phyloP scores from a whole-genome alignment of 2,113 vertebrate genomes.

The Stictonetta naevosa region DNA sequence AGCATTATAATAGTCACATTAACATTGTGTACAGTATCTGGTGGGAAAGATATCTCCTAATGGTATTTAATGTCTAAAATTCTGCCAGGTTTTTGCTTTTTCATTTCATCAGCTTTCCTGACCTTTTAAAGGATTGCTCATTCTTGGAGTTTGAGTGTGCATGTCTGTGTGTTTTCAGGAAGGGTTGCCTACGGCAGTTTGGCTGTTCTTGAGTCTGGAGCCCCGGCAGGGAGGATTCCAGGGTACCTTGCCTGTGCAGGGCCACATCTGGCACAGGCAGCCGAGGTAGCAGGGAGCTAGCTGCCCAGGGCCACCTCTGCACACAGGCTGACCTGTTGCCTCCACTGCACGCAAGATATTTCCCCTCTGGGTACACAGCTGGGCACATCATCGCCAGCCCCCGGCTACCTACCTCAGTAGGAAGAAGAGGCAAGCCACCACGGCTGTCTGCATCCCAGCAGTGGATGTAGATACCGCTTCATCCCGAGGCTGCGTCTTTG shows the following conservation, averaged over 20 bases:
- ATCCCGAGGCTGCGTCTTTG: neutral
- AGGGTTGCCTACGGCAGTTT: neutral
- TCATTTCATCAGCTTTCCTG: neutral
- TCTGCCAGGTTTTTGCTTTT: conserved; percentile 2
- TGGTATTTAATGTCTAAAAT: neutral
- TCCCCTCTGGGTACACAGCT: neutral
- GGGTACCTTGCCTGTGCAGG: neutral
- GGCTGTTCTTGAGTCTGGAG: neutral
- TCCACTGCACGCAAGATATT: neutral
- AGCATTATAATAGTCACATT: neutral
- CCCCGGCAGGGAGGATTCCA: neutral
- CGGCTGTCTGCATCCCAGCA: neutral
- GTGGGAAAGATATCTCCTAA: neutral
- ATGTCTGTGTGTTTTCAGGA: neutral
- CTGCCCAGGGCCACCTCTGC: neutral
- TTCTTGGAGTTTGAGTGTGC: neutral
- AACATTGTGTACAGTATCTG: neutral
- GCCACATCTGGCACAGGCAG: neutral
- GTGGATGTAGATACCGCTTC: neutral
- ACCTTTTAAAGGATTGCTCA: neutral
- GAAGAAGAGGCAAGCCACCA: neutral
- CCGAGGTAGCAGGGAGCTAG: neutral
- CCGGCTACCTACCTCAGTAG: neutral
- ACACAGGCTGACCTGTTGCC: neutral
- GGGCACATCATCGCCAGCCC: neutral